A percentile compares a stretch with the other conserved stretches of the same genome.
Conservation (phyloP, 2,113 vertebrate genomes). For the Oreotrochilus melanogaster region DNA sequence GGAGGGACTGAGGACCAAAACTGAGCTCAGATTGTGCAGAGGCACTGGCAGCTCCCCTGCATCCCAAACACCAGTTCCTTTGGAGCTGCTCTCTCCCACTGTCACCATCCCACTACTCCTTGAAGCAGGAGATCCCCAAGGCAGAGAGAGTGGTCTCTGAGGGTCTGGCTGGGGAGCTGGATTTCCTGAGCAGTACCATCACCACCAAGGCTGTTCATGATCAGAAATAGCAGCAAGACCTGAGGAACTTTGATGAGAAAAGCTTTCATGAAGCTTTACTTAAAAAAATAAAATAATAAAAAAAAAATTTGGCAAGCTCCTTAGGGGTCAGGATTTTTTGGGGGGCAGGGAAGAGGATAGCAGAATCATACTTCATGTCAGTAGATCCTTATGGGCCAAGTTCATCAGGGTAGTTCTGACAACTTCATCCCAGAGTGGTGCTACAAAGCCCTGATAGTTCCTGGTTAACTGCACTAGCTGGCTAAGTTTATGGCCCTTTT, state of each 20-base stretch:
- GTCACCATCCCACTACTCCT: background rate
- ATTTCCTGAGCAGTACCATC: background rate
- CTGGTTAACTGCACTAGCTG: background rate
- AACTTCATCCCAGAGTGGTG: background rate
- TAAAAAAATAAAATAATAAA: background rate
- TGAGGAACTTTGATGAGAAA: background rate
- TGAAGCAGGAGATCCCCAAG: background rate
- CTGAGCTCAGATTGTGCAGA: background rate
- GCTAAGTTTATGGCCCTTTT: background rate
- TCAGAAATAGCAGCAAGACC: background rate
- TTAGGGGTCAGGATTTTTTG: background rate
- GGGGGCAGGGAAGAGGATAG: background rate
- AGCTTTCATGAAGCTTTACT: background rate
- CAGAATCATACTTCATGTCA: background rate
- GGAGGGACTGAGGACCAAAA: background rate
- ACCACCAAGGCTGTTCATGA: background rate
- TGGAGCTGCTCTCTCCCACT: background rate
- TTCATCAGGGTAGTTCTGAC: background rate
- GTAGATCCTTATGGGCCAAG: background rate
- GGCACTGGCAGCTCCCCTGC: background rate
- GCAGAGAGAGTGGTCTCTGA: background rate
- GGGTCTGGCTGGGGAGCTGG: background rate
- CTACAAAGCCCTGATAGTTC: background rate
- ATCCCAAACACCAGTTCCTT: background rate
- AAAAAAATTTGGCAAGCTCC: background rate